Base-by-base conservation (phyloP, 2,888 invertebrate genomes). In the Dasypogon diadema region DNA sequence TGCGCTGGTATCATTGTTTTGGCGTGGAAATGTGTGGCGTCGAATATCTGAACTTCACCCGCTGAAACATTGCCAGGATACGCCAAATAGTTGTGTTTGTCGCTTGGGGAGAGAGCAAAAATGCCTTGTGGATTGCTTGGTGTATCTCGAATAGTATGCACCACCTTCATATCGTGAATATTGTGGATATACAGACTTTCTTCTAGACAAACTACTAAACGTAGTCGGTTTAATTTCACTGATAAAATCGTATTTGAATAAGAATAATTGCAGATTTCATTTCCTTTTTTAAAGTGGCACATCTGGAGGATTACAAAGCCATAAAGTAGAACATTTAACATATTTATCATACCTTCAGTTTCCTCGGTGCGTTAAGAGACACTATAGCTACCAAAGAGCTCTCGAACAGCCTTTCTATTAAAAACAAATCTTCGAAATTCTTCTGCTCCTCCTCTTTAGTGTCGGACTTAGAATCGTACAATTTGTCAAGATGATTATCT, bases 121-220 rank as follows among this genome's bases (percentile, higher is more conserved):
- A 98, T 89, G 18, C 99, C 99, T 82, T 90, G 90, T 75, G 94
- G 93, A 89, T 99, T 99, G 78, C 95, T 93, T 78, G 99, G 99
- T 78, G 99, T 99, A 87, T 99, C 99, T 82, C 97, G 91, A 85
- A 99, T 99, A 77, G 97, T 98, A 88, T 99, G 99, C 83, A 99
- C 89, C 80, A 98, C 95, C 88, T 96, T 97, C 98, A 98, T 98
- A 86, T 98, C 97, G 81, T 94, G 92, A 83, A 99, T 98, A 88
- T 98, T 98, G 89, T 99, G 99, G 85, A 99, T 97, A 87, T 98
- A 98, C 80, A 99, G 90, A 81, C 96, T 96, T 86, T 99, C 99
- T 87, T 99, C 98, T 82, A 99, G 88, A 86, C 98, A 98, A 80
- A 99, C 99, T 80, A 99, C 93, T 85, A 99, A 89, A 83, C 99